Conservation (phyloP, 2,888 invertebrate species). For the Priocnemis perturbator region DNA sequence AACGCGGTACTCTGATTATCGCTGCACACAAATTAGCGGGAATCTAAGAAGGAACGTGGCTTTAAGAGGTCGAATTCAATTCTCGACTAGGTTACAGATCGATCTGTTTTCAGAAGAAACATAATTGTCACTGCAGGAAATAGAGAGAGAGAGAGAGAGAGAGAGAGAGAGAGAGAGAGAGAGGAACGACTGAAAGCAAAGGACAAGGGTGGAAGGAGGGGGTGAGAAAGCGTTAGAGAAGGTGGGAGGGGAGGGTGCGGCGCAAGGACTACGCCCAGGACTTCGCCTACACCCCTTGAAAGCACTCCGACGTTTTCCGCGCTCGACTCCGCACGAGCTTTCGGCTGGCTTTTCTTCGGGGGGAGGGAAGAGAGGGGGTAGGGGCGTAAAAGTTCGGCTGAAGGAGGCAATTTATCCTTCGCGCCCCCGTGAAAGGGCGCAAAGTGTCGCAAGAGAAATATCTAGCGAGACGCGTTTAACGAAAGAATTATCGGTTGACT, state of each 20-base stretch:
- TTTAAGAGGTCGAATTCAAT: not conserved
- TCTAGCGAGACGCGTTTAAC: not conserved
- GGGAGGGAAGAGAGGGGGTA: not conserved
- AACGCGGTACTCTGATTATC: not conserved
- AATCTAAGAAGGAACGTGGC: no score
- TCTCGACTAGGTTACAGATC: constrained; percentile 12
- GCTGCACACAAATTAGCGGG: no score
- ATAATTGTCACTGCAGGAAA: constrained; percentile 23
- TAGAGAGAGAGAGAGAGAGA: constrained; percentile 14
- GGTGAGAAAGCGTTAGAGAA: not conserved
- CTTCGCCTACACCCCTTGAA: constrained; percentile 47
- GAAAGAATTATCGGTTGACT: no score
- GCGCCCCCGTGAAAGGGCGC: not conserved
- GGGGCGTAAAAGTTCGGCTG: constrained; percentile 42
- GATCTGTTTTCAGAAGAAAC: constrained; percentile 25
- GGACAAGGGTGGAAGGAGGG: not conserved
- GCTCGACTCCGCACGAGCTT: constrained; percentile 53
- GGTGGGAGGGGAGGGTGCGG: constrained; percentile 16
- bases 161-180: not conserved
- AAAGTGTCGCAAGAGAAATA: no score
- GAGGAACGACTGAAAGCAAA: not conserved
- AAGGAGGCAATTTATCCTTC: constrained; percentile 59
- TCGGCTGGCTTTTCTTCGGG: constrained; percentile 54
- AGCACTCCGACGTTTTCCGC: constrained; percentile 55
- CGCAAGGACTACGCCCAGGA: constrained; percentile 54